Base-by-base conservation (phyloP, 2,113 vertebrate genomes). In the Puffinus mauretanicus region DNA sequence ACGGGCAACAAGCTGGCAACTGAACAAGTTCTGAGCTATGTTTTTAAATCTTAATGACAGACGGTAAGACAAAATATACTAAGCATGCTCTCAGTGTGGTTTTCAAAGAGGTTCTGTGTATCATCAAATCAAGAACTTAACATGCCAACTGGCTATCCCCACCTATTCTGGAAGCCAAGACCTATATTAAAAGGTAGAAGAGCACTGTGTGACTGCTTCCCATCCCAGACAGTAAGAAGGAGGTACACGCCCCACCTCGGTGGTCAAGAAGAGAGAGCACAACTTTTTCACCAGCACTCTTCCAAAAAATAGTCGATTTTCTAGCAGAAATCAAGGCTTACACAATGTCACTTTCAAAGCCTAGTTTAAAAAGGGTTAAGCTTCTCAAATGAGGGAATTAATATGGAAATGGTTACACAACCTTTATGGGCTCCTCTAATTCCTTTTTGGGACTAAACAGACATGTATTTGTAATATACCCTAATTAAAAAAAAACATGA, bases 381-480 rank as follows among this genome's bases (percentile, higher is more conserved):
- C 42, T 82, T 80, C 75, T 82, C 67, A 81, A 69, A 87, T 17
- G 20, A 77, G 34, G 25, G 58, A 92, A 76, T 80, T 86, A 90
- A 82, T 81, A 86, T 55, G 62, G 67, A 95, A 92, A 90, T 54
- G 22, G 79, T 95, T 94, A 92, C 82, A 94, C 69, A 95, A 61
- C 9, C 47, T 84, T 58, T 65, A 69, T 7, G 29, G 85, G 38
- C 55, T 94, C 30, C 38, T 76, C 80, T 88, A 88, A 86, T 92
- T 93, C 66, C 36, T 88, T 96, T 93, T 72, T 38, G 67, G 46
- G 79, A 77, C 78, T 70, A 76, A 96, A 86, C 20, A 88, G 62
- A 42, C 32, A 54, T 26, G 46, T 58, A 94, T 69, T 92, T 93
- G 64, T 55, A 82, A 86, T 60, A 57, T 12, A 60, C 1, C 7